Base-by-base conservation (phyloP, 2,113 vertebrate genomes). In the Odocoileus hemionus region DNA sequence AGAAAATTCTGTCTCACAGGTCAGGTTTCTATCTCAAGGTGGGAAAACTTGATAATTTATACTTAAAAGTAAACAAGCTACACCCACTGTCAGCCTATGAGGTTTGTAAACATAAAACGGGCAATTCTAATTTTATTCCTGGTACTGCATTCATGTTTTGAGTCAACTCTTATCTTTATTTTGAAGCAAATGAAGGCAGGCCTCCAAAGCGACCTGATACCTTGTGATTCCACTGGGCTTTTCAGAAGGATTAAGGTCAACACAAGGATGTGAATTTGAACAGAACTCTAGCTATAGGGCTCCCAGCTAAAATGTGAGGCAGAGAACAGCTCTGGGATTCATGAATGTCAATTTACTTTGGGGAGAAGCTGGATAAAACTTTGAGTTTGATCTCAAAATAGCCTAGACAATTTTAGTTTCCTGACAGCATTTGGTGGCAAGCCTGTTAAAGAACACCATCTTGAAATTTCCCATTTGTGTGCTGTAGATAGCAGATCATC, bases 381-480 rank as follows among this genome's bases (percentile, higher is more conserved):
- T 97, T 60, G 91, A 97, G 43, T 91, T 84, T 95, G 82, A 67
- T 93, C 96, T 98, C 86, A 97, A 97, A 98, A 98, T 98, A 98
- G 93, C 95, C 93, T 87, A 91, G 86, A 83, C 97, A 97, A 93
- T 98, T 98, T 97, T 97, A 97, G 97, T 98, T 96, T 97, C 85
- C 96, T 97, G 95, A 98, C 96, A 98, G 95, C 97, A 97, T 97
- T 98, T 93, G 89, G 96, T 97, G 89, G 96, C 78, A 94, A 97
- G 93, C 70, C 89, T 97, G 96, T 95, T 93, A 86, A 86, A 97
- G 95, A 97, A 97, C 83, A 94, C 96, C 94, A 96, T 91, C 97
- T 96, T 98, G 96, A 97, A 97, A 88, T 61, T 93, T 91, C 93
- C 96, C 82, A 64, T 94, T 96, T 96, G 89, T 55, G 16, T 67